Evolutionary conservation across 2,888 invertebrate genomes (phyloP).

Genomic region (Gisinianus flammeolus): DNA sequence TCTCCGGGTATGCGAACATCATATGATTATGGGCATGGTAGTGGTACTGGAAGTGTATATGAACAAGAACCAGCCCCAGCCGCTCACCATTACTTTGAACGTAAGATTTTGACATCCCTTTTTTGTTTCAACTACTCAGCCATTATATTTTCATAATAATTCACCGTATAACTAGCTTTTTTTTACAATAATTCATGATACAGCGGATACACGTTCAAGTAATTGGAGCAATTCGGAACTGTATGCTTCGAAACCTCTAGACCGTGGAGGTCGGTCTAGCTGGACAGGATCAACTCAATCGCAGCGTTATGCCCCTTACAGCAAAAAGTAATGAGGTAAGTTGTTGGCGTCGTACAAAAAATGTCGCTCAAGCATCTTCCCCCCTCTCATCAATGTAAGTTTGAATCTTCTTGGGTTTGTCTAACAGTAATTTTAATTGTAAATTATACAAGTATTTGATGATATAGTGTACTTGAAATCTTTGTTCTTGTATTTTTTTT

Average conservation of each 20-base stretch:
- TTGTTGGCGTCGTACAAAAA: background rate
- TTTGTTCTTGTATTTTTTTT: too few species aligned
- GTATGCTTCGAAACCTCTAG: conserved; percentile 31
- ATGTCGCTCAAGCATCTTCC: too few species aligned
- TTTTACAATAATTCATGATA: too few species aligned
- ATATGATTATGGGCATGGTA: conserved; percentile 27
- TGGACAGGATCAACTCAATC: conserved; percentile 31
- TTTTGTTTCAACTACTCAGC: background rate
- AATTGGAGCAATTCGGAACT: conserved; percentile 25
- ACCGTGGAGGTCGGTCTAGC: conserved; percentile 20
- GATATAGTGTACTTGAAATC: too few species aligned
- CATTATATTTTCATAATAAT: background rate
- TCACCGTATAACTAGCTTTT: background rate
- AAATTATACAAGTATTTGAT: too few species aligned
- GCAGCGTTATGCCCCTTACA: conserved; percentile 39
- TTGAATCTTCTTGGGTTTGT: too few species aligned
- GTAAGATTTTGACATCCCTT: background rate
- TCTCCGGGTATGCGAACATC: conserved; percentile 16
- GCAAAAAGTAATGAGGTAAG: conserved; percentile 30
- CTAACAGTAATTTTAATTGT: too few species aligned
- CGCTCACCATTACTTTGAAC: conserved; percentile 41
- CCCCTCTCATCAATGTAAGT: too few species aligned
- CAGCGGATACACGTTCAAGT: conserved; percentile 25
- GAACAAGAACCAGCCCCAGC: conserved; percentile 29
- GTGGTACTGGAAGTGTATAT: conserved; percentile 20